phyloP scores from a whole-genome alignment of 2,113 vertebrate species.

The Leucopsar rothschildi region DNA sequence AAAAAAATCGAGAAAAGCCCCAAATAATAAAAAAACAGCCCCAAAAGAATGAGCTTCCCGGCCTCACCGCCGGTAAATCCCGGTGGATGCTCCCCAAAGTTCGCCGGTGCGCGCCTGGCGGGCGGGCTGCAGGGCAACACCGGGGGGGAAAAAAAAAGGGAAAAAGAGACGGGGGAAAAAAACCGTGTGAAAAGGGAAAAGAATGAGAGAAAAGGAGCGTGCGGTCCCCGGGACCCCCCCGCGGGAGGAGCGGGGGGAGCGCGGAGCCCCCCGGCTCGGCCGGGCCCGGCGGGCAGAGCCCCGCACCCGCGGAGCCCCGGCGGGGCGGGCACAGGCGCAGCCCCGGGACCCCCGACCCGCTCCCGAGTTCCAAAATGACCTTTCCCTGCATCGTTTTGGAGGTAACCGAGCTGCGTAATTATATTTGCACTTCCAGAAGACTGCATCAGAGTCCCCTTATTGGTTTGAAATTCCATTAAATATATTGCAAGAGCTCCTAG shows the following conservation, averaged over 20 bases:
- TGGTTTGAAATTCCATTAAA: conserved; percentile 98
- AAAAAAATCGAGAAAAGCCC: not conserved
- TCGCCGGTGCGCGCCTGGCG: not conserved
- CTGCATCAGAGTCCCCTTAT: conserved; percentile 83
- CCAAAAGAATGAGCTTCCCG: not conserved
- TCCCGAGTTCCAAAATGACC: conserved; percentile 69
- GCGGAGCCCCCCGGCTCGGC: not conserved
- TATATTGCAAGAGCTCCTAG: conserved; percentile 93
- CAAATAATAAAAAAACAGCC: not conserved
- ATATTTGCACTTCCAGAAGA: conserved; percentile 87
- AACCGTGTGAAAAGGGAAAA: not conserved
- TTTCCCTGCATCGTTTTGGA: conserved; percentile 76
- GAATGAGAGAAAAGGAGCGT: not conserved
- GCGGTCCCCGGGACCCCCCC: not conserved
- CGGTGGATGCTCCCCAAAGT: not conserved
- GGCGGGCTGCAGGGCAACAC: not conserved
- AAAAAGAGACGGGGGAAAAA: too few species aligned
- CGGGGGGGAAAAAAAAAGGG: too few species aligned
- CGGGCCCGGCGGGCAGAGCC: not conserved
- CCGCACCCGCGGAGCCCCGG: not conserved
- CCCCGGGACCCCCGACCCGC: not conserved
- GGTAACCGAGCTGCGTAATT: conserved; percentile 83
- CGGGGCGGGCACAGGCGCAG: not conserved
- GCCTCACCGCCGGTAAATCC: not conserved
- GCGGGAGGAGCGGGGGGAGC: not conserved